Percentiles rank a stretch among this genome's conserved stretches.
These are phyloP conservation scores for Butorides virescens DNA, from an alignment of 2,113 vertebrate species.

Conservation along the genomic window DNA sequence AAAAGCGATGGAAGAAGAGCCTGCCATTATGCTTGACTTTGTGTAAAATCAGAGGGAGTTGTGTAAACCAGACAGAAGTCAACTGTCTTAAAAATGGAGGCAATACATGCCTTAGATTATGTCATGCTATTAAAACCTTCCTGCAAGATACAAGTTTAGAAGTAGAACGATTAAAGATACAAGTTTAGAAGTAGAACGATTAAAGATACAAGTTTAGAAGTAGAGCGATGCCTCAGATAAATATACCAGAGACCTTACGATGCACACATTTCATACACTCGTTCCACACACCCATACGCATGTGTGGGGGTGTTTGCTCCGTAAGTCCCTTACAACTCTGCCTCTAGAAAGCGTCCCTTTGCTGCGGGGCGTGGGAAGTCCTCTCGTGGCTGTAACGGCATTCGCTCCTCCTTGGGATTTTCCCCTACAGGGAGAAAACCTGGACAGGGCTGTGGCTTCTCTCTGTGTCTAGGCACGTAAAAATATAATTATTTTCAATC, in stretches of 20 bases:
- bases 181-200: not conserved
- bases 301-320: not conserved
- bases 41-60: conserved; percentile 16
- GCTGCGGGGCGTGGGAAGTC: not conserved
- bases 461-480: not conserved
- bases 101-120: not conserved
- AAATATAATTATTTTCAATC: not conserved
- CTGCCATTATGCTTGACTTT: conserved; percentile 1
- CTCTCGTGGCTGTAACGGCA: not conserved
- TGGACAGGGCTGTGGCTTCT: not conserved
- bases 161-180: not conserved
- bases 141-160: not conserved
- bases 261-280: not conserved
- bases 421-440: not conserved
- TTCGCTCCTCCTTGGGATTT: accelerated
- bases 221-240: not conserved
- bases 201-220: not conserved
- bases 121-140: conserved; percentile 14
- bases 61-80: conserved; percentile 32
- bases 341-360: not conserved
- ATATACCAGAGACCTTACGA: not conserved
- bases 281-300: not conserved
- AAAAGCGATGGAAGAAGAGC: conserved; percentile 42
- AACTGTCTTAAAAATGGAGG: not conserved
- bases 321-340: not conserved